phyloP scores from a whole-genome alignment of 2,797 vertebrate genomes.

The Pseudomugil tenellus region DNA sequence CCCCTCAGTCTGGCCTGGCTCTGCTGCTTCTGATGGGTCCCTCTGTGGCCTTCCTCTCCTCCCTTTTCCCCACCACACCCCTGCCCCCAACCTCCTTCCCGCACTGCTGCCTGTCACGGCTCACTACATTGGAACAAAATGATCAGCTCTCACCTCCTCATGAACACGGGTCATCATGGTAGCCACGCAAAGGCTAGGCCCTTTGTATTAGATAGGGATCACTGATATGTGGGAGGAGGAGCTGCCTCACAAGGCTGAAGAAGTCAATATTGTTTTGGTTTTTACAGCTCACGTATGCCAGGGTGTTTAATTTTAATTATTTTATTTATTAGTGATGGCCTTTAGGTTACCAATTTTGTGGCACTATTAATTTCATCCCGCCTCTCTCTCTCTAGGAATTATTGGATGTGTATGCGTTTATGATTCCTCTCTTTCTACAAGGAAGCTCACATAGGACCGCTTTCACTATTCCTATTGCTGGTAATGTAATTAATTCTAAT shows the following conservation, averaged over 20 bases:
- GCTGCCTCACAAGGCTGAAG: conserved; percentile 38
- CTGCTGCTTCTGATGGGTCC: conserved; percentile 68
- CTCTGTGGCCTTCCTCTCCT: conserved; percentile 63
- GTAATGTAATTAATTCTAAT: conserved; percentile 80
- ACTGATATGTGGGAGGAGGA: conserved; percentile 61
- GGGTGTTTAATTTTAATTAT: conserved; percentile 55
- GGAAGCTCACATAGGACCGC: conserved; percentile 57
- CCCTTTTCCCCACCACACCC: conserved; percentile 21
- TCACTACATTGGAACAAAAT: conserved; percentile 80
- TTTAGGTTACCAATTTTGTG: conserved; percentile 51
- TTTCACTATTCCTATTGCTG: conserved; percentile 68
- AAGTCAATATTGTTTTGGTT: conserved; percentile 54
- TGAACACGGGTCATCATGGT: conserved; percentile 76
- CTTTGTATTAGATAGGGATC: conserved; percentile 74
- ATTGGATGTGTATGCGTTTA: conserved; percentile 29
- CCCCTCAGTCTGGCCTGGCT: conserved; percentile 65
- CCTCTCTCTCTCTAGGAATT: conserved; percentile 54
- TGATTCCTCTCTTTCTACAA: conserved; percentile 45
- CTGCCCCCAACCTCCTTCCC: conserved; percentile 56
- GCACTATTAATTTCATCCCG: conserved; percentile 55
- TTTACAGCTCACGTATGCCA: conserved; percentile 46
- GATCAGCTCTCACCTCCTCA: conserved; percentile 77
- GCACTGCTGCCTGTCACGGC: conserved; percentile 78
- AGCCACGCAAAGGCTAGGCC: conserved; percentile 67
- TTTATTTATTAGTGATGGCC: conserved; percentile 49